A percentile compares a stretch with the other conserved stretches of the same genome.
These are phyloP conservation scores for Bombus soroeensis DNA, from an alignment of 1,140 invertebrate genomes.

Conservation along the genomic window DNA sequence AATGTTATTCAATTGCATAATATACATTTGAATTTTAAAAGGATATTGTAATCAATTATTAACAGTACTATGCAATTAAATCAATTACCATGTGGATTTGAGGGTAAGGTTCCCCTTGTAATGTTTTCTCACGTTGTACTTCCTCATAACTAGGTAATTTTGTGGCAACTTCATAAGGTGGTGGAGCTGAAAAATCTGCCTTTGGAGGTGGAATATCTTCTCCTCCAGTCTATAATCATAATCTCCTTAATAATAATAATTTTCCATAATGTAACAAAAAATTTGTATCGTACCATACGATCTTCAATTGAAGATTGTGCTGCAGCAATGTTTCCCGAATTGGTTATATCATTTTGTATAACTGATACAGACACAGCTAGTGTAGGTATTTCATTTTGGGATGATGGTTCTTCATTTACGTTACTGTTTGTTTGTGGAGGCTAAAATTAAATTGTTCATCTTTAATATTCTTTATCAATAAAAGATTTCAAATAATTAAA, in stretches of 20 bases:
- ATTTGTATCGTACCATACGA: constrained; percentile 50
- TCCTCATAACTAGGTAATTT: constrained; percentile 96
- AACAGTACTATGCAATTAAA: not conserved
- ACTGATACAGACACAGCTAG: constrained; percentile 70
- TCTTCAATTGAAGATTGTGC: constrained; percentile 53
- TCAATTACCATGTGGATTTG: constrained; percentile 76
- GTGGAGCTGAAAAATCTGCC: constrained; percentile 91
- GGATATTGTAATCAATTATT: not conserved
- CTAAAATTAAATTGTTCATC: constrained; percentile 34
- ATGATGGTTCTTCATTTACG: constrained; percentile 53
- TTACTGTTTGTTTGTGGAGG: constrained; percentile 50
- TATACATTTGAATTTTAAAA: not conserved
- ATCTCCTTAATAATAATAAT: constrained; percentile 12
- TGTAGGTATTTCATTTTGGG: constrained; percentile 58
- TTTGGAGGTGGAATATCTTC: constrained; percentile 90
- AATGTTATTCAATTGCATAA: constrained; percentile 33
- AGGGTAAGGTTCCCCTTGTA: constrained; percentile 87
- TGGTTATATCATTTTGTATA: constrained; percentile 58
- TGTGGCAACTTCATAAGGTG: constrained; percentile 91
- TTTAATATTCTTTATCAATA: not conserved
- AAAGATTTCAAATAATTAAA: not conserved
- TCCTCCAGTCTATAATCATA: constrained; percentile 49
- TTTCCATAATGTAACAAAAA: not conserved
- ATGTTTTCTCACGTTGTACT: constrained; percentile 92
- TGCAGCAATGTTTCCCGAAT: constrained; percentile 57